Evolutionary conservation across 2,797 vertebrate species (phyloP).

Genomic region (Rousettus madagascariensis): DNA sequence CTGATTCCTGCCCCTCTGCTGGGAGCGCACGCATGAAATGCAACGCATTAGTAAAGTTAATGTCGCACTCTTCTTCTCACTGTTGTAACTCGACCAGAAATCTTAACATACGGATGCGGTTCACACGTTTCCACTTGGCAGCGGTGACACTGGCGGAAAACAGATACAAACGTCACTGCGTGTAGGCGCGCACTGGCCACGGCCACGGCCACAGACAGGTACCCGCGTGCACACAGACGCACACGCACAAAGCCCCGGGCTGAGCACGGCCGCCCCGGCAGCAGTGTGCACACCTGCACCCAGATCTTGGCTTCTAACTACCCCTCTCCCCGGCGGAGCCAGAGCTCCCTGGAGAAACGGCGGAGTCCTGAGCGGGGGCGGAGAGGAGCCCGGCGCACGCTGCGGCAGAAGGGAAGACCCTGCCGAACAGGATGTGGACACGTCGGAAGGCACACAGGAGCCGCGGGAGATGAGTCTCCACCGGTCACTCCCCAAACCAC

Average conservation of each 20-base stretch:
- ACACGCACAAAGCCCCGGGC: accelerated
- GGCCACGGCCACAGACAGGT: background rate
- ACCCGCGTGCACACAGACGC: background rate
- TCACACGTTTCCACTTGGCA: accelerated
- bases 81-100: background rate
- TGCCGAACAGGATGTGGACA: background rate
- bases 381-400: background rate
- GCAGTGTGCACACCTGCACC: background rate
- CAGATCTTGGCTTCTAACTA: background rate
- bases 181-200: accelerated
- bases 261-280: accelerated
- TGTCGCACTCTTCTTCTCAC: accelerated
- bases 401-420: background rate
- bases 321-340: background rate
- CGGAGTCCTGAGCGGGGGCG: background rate
- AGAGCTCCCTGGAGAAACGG: accelerated
- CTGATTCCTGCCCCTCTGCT: background rate
- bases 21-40: accelerated
- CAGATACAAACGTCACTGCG: accelerated
- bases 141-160: accelerated
- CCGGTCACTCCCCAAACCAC: background rate
- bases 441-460: background rate
- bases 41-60: background rate
- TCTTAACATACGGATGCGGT: background rate
- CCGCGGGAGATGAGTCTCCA: background rate